Evolutionary conservation across 1,140 invertebrate genomes (phyloP).

Genomic region (Trichoplusia ni): DNA sequence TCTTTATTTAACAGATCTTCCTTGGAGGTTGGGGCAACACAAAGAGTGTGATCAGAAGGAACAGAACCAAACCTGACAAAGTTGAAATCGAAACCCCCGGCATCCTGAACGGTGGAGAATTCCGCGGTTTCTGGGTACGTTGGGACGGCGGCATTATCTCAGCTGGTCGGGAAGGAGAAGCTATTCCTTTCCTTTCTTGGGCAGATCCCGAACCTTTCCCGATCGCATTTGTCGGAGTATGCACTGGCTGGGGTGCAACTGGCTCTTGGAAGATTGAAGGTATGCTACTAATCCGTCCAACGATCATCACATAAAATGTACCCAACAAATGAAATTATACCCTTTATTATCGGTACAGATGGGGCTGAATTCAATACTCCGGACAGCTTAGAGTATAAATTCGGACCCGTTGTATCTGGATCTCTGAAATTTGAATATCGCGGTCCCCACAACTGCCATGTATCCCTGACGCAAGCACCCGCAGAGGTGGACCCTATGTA

Average conservation of each 20-base stretch:
- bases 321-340: slow-evolving; percentile 55
- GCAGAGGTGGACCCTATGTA: slow-evolving; percentile 83
- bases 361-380: slow-evolving; percentile 79
- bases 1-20: slow-evolving; percentile 84
- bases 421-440: slow-evolving; percentile 81
- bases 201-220: slow-evolving; percentile 86
- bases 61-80: slow-evolving; percentile 89
- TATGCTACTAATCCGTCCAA: slow-evolving; percentile 54
- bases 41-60: slow-evolving; percentile 91
- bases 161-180: slow-evolving; percentile 87
- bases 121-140: slow-evolving; percentile 91
- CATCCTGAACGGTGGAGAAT: slow-evolving; percentile 86
- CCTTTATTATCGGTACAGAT: slow-evolving; percentile 67
- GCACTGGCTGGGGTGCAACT: slow-evolving; percentile 91
- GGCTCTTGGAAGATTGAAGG: slow-evolving; percentile 93
- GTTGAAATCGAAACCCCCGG: slow-evolving; percentile 87
- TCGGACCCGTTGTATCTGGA: slow-evolving; percentile 81
- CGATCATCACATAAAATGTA: slow-evolving; percentile 58
- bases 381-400: slow-evolving; percentile 83
- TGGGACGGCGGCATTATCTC: slow-evolving; percentile 86
- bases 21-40: slow-evolving; percentile 92
- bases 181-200: slow-evolving; percentile 87
- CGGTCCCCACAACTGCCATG: slow-evolving; percentile 83
- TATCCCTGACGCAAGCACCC: slow-evolving; percentile 80
- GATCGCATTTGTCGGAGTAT: slow-evolving; percentile 88